phyloP scores from a whole-genome alignment of 2,113 vertebrate species.

The Serilophus lunatus region DNA sequence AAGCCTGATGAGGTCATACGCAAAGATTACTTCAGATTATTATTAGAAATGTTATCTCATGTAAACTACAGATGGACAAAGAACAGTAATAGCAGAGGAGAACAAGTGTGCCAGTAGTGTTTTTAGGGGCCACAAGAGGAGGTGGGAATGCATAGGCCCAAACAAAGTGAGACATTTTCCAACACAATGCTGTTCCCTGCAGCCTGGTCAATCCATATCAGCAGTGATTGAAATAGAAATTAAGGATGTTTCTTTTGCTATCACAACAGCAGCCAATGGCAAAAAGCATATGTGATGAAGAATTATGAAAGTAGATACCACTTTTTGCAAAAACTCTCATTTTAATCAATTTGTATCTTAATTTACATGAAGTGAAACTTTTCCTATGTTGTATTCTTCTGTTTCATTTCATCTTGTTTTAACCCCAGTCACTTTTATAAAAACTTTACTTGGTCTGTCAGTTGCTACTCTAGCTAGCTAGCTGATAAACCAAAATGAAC shows the following conservation, averaged over 20 bases:
- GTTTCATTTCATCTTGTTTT: not conserved
- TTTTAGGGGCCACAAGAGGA: not conserved
- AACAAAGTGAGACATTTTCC: not conserved
- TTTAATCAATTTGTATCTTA: not conserved
- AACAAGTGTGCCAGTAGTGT: not conserved
- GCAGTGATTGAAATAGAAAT: not conserved
- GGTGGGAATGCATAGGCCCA: not conserved
- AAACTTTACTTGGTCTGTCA: not conserved
- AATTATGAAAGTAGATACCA: not conserved
- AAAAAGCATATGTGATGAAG: not conserved
- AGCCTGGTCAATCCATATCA: not conserved
- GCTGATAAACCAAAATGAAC: not conserved
- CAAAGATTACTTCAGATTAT: slow-evolving; percentile 23
- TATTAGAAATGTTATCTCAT: slow-evolving; percentile 17
- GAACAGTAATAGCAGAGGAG: not conserved
- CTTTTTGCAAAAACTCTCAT: not conserved
- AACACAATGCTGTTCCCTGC: not conserved
- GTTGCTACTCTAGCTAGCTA: not conserved
- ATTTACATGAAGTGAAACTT: not conserved
- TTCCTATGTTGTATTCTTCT: not conserved
- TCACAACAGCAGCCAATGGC: not conserved
- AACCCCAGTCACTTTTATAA: not conserved
- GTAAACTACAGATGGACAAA: not conserved
- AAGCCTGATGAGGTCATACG: slow-evolving; percentile 8
- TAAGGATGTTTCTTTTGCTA: not conserved